phyloP scores from a whole-genome alignment of 2,888 invertebrate species.

The Eledone cirrhosa region DNA sequence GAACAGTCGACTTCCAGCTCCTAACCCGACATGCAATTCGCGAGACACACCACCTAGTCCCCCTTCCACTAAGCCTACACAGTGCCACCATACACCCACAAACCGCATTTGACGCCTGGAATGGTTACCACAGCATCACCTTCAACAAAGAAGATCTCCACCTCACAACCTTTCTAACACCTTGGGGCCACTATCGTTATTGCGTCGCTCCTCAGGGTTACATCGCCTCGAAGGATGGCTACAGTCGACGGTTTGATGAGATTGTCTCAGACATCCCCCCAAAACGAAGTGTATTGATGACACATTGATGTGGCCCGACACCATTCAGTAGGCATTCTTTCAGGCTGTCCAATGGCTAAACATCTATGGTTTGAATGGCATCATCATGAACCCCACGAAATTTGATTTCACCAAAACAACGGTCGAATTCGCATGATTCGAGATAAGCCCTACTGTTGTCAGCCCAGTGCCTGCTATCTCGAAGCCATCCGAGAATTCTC shows the following conservation, averaged over 20 bases:
- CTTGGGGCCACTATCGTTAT: no score
- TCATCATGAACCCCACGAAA: conserved; percentile 21
- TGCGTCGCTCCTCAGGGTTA: no score
- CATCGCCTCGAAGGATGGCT: conserved; percentile 34
- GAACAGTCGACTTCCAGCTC: conserved; percentile 38
- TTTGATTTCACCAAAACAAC: neutral
- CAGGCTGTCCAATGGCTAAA: neutral
- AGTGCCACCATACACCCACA: conserved; percentile 40
- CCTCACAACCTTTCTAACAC: no score
- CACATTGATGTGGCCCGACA: conserved; percentile 34
- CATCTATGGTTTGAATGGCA: conserved; percentile 9
- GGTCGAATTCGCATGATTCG: conserved; percentile 38
- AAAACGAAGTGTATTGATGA: conserved; percentile 30
- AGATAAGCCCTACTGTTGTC: conserved; percentile 36
- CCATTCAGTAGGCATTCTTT: conserved; percentile 29
- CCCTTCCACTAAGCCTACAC: conserved; percentile 41
- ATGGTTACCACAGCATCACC: conserved; percentile 41
- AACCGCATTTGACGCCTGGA: conserved; percentile 44
- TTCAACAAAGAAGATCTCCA: neutral
- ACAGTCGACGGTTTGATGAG: neutral
- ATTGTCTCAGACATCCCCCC: neutral
- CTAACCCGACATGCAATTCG: no score
- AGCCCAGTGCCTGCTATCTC: conserved; percentile 37
- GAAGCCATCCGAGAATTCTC: conserved; percentile 43
- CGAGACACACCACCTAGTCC: no score